These are phyloP conservation scores for Jaculus jaculus DNA, from an alignment of 2,113 vertebrate genomes.

Conservation along the genomic window DNA sequence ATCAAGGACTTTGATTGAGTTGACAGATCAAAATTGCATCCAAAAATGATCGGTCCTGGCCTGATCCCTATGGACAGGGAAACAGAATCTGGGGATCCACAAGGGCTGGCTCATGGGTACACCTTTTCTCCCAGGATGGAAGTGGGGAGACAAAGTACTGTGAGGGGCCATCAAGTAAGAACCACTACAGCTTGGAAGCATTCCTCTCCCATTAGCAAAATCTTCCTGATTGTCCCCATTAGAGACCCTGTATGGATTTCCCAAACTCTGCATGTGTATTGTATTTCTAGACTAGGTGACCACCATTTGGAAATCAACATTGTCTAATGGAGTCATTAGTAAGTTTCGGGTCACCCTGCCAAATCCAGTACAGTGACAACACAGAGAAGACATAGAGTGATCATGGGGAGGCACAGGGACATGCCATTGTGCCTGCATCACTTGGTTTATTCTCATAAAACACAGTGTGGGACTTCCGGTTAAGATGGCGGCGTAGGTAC, in stretches of 20 bases:
- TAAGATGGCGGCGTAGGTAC: too few species aligned
- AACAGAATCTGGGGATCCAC: not conserved
- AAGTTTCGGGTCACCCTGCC: not conserved
- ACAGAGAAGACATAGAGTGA: not conserved
- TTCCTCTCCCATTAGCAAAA: not conserved
- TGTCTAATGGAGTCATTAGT: not conserved
- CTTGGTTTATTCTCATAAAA: constrained; percentile 24
- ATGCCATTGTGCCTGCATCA: not conserved
- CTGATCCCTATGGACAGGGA: not conserved
- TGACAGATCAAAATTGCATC: not conserved
- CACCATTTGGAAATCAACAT: not conserved
- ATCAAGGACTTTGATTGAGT: not conserved
- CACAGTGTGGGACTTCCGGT: too few species aligned
- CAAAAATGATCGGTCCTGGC: not conserved
- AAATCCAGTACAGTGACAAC: not conserved
- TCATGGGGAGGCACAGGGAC: not conserved
- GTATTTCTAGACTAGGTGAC: not conserved
- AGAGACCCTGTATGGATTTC: not conserved
- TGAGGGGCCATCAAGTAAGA: not conserved
- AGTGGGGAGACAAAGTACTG: not conserved
- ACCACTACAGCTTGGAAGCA: not conserved
- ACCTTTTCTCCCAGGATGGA: not conserved
- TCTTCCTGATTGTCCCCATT: not conserved
- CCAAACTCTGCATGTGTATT: not conserved
- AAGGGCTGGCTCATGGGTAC: not conserved